Evolutionary conservation across 1,140 invertebrate species (phyloP), one percentile per base, ranked within the genome.

Genomic region (Holotrichia oblita): DNA sequence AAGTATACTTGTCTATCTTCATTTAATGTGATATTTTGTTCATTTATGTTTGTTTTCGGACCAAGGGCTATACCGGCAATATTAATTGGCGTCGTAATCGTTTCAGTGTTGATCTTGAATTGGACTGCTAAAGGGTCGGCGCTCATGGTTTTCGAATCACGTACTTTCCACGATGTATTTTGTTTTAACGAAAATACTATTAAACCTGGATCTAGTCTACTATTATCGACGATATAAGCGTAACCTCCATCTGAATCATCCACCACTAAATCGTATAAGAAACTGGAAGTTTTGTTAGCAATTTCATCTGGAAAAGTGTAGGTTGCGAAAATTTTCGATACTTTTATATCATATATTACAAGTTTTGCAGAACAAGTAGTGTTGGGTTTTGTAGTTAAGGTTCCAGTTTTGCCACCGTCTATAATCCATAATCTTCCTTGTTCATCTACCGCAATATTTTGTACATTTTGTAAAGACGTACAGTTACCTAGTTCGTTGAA

Each of bases 151-250:
- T 85, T 84, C 0, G 80, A 79, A 80, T 93, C 91, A 2, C 90
- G 89, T 24, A 93, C 83, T 84, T 93, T 93, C 92, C 93, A 93
- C 0, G 92, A 90, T 20, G 89, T 89, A 73, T 90, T 89, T 73
- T 92, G 89, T 77, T 84, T 86, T 10, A 90, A 83, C 0, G 91
- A 91, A 84, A 90, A 94, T 0, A 94, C 92, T 64, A 94, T 92
- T 20, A 94, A 90, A 9, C 91, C 92, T 1, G 93, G 92, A 86
- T 93, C 91, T 0, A 87, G 84, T 0, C 87, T 88, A 79, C 90
- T 91, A 79, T 90, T 92, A 83, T 93, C 93, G 0, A 91, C 92
- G 2, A 94, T 93, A 82, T 93, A 94, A 0, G 92, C 92, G 81
- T 89, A 90, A 41, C 91, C 91, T 74, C 90, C 91, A 79, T 91